Percentiles rank a stretch among this genome's conserved stretches.
Conservation (phyloP, 2,113 vertebrate genomes). For the Tyto alba region DNA sequence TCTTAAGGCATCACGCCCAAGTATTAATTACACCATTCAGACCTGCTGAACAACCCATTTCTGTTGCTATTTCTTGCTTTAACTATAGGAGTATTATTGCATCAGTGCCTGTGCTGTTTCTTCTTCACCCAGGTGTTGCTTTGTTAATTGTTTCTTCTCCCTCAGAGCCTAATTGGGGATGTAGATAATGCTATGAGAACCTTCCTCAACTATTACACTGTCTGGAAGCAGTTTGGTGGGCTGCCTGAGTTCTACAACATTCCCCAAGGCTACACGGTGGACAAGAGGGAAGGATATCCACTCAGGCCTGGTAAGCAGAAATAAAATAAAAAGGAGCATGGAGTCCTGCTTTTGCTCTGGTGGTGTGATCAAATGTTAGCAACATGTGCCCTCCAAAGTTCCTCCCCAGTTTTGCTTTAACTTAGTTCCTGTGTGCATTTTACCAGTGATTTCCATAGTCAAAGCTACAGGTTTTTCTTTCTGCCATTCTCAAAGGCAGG, state of each 20-base stretch:
- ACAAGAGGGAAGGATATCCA: conserved; percentile 96
- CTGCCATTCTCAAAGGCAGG: not conserved
- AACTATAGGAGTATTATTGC: fast-evolving
- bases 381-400: not conserved
- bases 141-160: not conserved
- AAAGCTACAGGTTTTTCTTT: not conserved
- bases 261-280: conserved; percentile 94
- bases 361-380: not conserved
- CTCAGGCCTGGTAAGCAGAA: conserved; percentile 85
- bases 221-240: conserved; percentile 97
- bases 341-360: not conserved
- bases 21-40: not conserved
- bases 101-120: not conserved
- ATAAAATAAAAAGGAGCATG: not conserved
- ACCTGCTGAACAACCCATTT: not conserved
- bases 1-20: not conserved
- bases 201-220: conserved; percentile 95
- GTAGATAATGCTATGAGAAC: conserved; percentile 89
- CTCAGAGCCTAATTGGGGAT: conserved; percentile 89
- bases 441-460: not conserved
- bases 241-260: conserved; percentile 98
- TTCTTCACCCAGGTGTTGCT: not conserved
- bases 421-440: not conserved
- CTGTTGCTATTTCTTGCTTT: not conserved
- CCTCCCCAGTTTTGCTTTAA: not conserved